Base-by-base conservation (phyloP, 2,113 vertebrate genomes). In the Atlantisia rogersi region DNA sequence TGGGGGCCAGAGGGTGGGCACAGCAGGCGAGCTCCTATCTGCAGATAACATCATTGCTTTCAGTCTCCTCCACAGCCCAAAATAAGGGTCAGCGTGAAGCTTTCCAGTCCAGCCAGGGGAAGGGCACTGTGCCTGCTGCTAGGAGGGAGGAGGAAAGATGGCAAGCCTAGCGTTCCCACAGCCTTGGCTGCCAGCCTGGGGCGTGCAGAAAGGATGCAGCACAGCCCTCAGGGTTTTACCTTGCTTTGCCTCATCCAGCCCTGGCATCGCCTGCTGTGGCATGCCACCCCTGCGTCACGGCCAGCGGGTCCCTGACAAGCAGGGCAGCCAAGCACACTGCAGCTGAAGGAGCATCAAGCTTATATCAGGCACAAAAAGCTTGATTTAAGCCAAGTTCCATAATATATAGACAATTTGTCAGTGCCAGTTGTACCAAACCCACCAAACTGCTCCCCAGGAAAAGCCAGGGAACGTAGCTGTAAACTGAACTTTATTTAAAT, bases 1-100 rank as follows among this genome's bases (percentile, higher is more conserved):
- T 1, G 8, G n/a, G 44, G 11, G 39, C 8, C 39, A 40, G 16
- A 11, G 13, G n/a, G 28, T 3, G 0, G 0, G 10, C 29, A 32
- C 50, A 42, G 22, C 42, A 58, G 46, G n/a, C 29, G 0, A 29
- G 9, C 63, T 39, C 32, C 32, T 20, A 5, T 6, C 59, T 52
- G 59, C 26, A 35, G 37, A 21, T 31, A n/a, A 19, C 28, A 6
- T 31, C 1, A 28, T 46, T 84, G 58, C 63, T 20, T 3, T 0
- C 7, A 1, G 9, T 9, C 32, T 59, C 52, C 70, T 65, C 21
- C 28, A 3, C 1, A 29, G 70, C 52, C 58, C 64, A 37, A 53
- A 86, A 21, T 3, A 39, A 48, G 31, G 25, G n/a, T 21, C 67
- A 67, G 46, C 46, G 55, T 2, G 0, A 83, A 52, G 65, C 25